phyloP scores from a whole-genome alignment of 2,888 invertebrate genomes.

The Lithophane semibrunnea region DNA sequence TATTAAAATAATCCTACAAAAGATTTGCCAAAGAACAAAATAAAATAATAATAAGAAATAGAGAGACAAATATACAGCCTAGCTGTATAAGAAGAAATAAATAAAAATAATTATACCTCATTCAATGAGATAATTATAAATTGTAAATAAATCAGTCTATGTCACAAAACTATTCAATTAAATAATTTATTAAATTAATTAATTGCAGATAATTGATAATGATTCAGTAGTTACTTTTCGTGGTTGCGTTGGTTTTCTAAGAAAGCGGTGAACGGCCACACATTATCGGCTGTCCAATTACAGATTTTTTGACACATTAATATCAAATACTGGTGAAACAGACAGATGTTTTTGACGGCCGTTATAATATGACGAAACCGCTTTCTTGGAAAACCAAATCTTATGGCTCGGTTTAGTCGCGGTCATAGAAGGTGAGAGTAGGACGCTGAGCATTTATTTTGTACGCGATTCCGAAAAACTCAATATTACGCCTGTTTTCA shows the following conservation, averaged over 20 bases:
- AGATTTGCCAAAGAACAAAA: constrained; percentile 31
- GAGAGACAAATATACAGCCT: constrained; percentile 57
- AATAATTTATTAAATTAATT: constrained; percentile 62
- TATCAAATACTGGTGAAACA: not conserved
- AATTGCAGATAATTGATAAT: constrained; percentile 56
- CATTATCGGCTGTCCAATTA: no score
- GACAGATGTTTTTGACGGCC: not conserved
- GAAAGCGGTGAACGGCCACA: not conserved
- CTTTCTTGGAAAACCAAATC: not conserved
- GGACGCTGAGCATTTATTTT: not conserved
- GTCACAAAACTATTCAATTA: constrained; percentile 56
- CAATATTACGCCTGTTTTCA: not conserved
- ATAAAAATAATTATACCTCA: constrained; percentile 62
- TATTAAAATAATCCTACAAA: constrained; percentile 51
- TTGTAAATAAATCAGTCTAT: constrained; percentile 63
- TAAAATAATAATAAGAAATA: constrained; percentile 23
- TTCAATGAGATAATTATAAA: constrained; percentile 70
- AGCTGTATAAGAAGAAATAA: constrained; percentile 61
- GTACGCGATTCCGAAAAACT: not conserved
- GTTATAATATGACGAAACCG: not conserved
- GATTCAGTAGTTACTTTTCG: constrained; percentile 26
- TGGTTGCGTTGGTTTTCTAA: not conserved
- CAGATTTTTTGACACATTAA: not conserved
- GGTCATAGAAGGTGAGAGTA: not conserved
- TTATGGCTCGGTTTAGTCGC: not conserved